Conservation (phyloP, 2,888 invertebrate species). For the Diarsia rubi region DNA sequence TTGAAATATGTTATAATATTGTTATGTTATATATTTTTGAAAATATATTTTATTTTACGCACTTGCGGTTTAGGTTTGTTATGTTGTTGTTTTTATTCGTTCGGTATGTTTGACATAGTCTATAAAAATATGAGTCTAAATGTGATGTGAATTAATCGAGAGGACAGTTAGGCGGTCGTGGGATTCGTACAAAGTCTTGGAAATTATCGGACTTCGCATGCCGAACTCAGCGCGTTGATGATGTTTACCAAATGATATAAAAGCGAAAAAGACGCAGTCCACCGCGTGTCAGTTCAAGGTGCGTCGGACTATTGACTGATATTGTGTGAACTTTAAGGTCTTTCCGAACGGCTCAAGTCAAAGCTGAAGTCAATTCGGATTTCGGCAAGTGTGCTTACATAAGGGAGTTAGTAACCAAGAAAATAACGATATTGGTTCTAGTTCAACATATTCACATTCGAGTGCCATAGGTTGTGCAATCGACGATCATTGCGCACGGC, state of each 20-base stretch:
- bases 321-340: background rate
- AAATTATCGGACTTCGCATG: constrained; percentile 27
- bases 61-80: constrained; percentile 42
- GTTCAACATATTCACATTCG: constrained; percentile 2
- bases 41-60: constrained; percentile 30
- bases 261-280: background rate
- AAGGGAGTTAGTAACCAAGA: background rate
- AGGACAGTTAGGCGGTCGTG: constrained; percentile 36
- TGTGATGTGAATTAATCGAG: constrained; percentile 33
- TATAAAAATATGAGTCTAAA: constrained; percentile 13
- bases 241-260: background rate
- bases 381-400: background rate
- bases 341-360: background rate
- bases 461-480: constrained; percentile 9
- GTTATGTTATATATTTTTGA: constrained; percentile 42
- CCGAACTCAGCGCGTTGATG: constrained; percentile 31
- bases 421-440: background rate
- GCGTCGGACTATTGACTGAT: background rate
- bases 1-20: constrained; percentile 21
- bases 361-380: background rate
- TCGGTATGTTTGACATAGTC: constrained; percentile 33
- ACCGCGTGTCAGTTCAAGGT: background rate
- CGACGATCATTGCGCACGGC: constrained; percentile 20
- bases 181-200: constrained; percentile 52
- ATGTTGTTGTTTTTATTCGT: constrained; percentile 48